These are phyloP conservation scores for Tuta absoluta DNA, from an alignment of 2,888 invertebrate genomes.

Conservation along the genomic window DNA sequence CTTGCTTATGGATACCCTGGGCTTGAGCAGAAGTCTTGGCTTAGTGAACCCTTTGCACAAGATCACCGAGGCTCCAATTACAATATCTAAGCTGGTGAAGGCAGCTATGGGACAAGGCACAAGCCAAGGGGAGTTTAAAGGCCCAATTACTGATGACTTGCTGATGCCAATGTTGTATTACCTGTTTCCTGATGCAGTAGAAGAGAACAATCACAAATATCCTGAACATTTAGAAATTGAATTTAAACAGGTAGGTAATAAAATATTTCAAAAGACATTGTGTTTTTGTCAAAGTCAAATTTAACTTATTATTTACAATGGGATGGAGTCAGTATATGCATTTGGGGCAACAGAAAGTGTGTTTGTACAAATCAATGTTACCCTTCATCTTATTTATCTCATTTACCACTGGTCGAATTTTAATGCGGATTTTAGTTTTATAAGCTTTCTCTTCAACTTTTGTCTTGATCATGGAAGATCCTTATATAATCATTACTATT, in stretches of 20 bases:
- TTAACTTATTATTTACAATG: no score
- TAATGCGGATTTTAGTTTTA: no score
- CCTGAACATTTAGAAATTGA: conserved; percentile 70
- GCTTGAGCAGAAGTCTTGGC: conserved; percentile 72
- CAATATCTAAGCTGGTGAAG: conserved; percentile 82
- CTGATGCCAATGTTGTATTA: conserved; percentile 90
- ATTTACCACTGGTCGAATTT: no score
- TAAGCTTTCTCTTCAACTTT: no score
- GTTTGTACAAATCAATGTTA: no score
- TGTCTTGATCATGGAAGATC: no score
- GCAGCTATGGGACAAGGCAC: conserved; percentile 76
- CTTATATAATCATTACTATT: no score
- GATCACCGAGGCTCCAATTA: conserved; percentile 89
- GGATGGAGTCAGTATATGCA: no score
- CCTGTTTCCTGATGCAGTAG: conserved; percentile 93
- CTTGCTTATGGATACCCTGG: conserved; percentile 72
- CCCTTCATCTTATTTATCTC: no score
- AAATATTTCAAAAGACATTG: no score
- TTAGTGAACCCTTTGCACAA: conserved; percentile 83
- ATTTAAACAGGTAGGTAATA: conserved; percentile 60
- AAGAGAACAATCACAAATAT: conserved; percentile 81
- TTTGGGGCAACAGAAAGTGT: no score
- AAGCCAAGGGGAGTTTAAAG: conserved; percentile 82
- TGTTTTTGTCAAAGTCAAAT: no score
- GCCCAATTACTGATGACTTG: conserved; percentile 89